A percentile compares a stretch with the other conserved stretches of the same genome.
These are phyloP conservation scores for Alectura lathami DNA, from an alignment of 2,113 vertebrate genomes.

Conservation along the genomic window DNA sequence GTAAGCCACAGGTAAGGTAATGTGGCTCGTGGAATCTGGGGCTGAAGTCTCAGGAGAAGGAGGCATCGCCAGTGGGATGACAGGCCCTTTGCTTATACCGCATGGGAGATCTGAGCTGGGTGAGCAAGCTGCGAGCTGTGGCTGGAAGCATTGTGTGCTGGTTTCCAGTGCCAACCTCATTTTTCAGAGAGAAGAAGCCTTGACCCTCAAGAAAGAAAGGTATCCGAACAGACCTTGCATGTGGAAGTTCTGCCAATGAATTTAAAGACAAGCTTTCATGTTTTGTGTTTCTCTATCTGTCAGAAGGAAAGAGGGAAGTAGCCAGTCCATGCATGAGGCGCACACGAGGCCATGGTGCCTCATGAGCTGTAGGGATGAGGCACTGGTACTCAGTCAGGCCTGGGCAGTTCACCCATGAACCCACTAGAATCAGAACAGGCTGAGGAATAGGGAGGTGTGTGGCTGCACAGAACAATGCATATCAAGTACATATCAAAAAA, in stretches of 20 bases:
- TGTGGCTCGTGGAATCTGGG: background rate
- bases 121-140: background rate
- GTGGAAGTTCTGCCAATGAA: background rate
- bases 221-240: background rate
- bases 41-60: background rate
- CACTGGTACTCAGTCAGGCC: background rate
- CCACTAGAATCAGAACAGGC: background rate
- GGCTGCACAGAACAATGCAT: constrained; percentile 9
- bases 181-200: background rate
- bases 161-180: background rate
- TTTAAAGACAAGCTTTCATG: background rate
- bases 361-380: too few species aligned
- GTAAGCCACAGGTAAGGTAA: background rate
- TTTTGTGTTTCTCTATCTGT: background rate
- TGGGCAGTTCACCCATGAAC: background rate
- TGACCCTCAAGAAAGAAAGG: background rate
- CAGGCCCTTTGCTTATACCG: background rate
- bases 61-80: background rate
- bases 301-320: background rate
- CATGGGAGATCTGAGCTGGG: background rate
- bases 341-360: background rate
- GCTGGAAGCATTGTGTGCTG: background rate
- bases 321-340: background rate
- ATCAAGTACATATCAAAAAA: background rate
- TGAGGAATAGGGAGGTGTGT: background rate